Conservation (phyloP, 2,113 vertebrate species). For the Brienomyrus brachyistius region DNA sequence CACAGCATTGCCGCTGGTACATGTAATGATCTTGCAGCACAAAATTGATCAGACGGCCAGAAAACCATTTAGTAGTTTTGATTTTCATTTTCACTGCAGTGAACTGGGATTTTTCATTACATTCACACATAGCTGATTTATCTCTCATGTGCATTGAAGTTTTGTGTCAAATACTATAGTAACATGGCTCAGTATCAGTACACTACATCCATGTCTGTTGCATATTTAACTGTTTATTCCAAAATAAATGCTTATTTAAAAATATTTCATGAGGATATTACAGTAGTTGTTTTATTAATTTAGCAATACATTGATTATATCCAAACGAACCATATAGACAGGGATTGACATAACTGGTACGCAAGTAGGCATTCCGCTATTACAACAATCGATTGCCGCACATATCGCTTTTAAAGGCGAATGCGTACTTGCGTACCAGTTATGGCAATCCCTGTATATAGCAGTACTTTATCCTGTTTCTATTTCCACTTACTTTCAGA, state of each 20-base stretch:
- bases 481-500: not conserved
- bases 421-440: too few relatives aligned
- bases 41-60: not conserved
- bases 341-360: too few relatives aligned
- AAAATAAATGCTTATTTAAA: not conserved
- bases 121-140: not conserved
- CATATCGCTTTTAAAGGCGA: too few relatives aligned
- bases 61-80: not conserved
- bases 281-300: not conserved
- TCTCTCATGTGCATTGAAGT: not conserved
- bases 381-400: too few relatives aligned
- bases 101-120: not conserved
- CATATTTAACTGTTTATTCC: not conserved
- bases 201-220: not conserved
- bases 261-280: not conserved
- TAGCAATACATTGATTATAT: not conserved
- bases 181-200: not conserved
- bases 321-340: not conserved
- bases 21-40: not conserved
- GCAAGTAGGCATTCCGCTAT: too few relatives aligned
- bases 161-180: not conserved
- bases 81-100: not conserved
- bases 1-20: not conserved
- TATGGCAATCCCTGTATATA: too few relatives aligned
- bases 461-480: not conserved